phyloP scores from a whole-genome alignment of 2,888 invertebrate genomes.

The Parnassius apollo region DNA sequence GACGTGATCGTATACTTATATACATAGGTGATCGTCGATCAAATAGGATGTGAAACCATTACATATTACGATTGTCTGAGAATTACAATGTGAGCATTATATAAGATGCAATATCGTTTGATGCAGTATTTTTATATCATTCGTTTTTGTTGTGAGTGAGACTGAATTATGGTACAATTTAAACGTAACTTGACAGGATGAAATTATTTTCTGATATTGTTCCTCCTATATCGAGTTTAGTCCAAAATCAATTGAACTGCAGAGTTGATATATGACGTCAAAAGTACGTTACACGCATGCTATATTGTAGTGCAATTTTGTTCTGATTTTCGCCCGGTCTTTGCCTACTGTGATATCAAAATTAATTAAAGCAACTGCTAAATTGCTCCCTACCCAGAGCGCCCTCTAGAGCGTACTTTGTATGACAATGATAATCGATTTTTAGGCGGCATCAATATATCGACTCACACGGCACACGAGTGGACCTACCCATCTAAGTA shows the following conservation, averaged over 20 bases:
- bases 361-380: conserved; percentile 46
- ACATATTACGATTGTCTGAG: conserved; percentile 37
- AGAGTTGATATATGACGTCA: conserved; percentile 34
- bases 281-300: conserved; percentile 73
- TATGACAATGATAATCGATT: no score
- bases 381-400: no score
- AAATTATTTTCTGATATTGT: conserved; percentile 63
- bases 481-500: no score
- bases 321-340: conserved; percentile 78
- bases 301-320: conserved; percentile 65
- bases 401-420: no score
- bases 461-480: no score
- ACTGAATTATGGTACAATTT: conserved; percentile 78
- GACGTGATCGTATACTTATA: conserved; percentile 64
- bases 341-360: conserved; percentile 75
- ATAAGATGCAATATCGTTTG: conserved; percentile 59
- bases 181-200: conserved; percentile 57
- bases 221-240: conserved; percentile 27
- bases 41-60: conserved; percentile 58
- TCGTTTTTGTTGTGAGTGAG: conserved; percentile 75
- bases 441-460: no score
- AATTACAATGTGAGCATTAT: conserved; percentile 33
- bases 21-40: conserved; percentile 63
- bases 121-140: conserved; percentile 77
- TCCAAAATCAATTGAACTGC: conserved; percentile 23